These are phyloP conservation scores for Ochropleura plecta DNA, from an alignment of 2,888 invertebrate species.

Conservation along the genomic window DNA sequence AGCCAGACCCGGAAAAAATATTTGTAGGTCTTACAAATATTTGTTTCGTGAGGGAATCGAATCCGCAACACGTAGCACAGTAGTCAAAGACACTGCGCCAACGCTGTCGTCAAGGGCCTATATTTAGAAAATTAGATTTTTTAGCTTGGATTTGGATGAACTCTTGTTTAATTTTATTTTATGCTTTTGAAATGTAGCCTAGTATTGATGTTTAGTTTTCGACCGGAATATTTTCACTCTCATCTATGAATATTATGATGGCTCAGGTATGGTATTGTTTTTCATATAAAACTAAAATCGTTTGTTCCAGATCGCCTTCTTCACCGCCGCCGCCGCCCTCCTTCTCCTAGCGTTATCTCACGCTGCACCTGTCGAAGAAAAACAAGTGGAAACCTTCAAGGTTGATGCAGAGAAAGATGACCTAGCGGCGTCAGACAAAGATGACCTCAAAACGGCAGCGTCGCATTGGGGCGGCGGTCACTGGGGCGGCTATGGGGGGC, in stretches of 20 bases:
- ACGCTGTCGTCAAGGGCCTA: no score
- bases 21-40: no score
- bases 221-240: no score
- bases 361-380: constrained; percentile 77
- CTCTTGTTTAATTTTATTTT: background rate
- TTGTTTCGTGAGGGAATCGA: no score
- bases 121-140: background rate
- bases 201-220: no score
- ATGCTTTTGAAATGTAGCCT: no score
- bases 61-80: no score
- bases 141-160: background rate
- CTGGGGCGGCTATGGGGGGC: constrained; percentile 73
- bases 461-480: constrained; percentile 83
- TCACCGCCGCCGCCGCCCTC: constrained; percentile 72
- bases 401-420: constrained; percentile 71
- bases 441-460: constrained; percentile 85
- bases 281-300: background rate
- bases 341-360: constrained; percentile 74
- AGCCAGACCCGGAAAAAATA: no score
- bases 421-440: constrained; percentile 75
- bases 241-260: no score
- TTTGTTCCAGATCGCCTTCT: constrained; percentile 74
- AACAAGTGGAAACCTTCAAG: constrained; percentile 64
- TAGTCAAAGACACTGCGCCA: no score
- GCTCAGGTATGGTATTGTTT: no score